Conservation (phyloP, 2,113 vertebrate genomes). For the Periophthalmodon schlosseri region DNA sequence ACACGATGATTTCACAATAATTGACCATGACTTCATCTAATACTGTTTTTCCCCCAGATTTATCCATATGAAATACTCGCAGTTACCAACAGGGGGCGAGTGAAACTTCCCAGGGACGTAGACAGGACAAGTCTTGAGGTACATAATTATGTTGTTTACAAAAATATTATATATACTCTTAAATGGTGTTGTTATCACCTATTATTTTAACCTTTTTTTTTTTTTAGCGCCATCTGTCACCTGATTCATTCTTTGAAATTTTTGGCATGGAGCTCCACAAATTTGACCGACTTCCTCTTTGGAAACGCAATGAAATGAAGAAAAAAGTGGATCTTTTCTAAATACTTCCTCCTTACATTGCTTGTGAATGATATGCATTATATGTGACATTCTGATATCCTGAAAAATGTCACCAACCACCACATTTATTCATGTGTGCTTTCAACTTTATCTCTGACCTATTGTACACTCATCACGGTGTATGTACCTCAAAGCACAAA, state of each 20-base stretch:
- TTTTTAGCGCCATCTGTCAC: constrained; percentile 88
- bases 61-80: constrained; percentile 95
- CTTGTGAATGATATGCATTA: neutral
- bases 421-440: neutral
- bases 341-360: constrained; percentile 26
- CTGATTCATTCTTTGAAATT: constrained; percentile 87
- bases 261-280: constrained; percentile 93
- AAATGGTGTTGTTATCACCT: neutral
- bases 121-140: constrained; percentile 97
- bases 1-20: neutral
- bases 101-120: constrained; percentile 91
- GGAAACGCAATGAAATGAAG: constrained; percentile 98
- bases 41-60: constrained; percentile 80
- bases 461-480: constrained; percentile 2
- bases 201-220: constrained; percentile 1
- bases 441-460: neutral
- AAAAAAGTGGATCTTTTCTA: constrained; percentile 93
- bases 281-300: constrained; percentile 93
- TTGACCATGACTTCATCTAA: constrained; percentile 23
- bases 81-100: constrained; percentile 89
- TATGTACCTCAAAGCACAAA: constrained; percentile 14
- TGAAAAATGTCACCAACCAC: neutral
- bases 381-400: neutral
- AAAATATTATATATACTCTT: neutral
- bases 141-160: neutral